Evolutionary conservation across 37 sponge, comb jelly and placozoan genomes (phyloP), one percentile per base, ranked within the genome.

Genomic region (Dysidea cf. avara): DNA sequence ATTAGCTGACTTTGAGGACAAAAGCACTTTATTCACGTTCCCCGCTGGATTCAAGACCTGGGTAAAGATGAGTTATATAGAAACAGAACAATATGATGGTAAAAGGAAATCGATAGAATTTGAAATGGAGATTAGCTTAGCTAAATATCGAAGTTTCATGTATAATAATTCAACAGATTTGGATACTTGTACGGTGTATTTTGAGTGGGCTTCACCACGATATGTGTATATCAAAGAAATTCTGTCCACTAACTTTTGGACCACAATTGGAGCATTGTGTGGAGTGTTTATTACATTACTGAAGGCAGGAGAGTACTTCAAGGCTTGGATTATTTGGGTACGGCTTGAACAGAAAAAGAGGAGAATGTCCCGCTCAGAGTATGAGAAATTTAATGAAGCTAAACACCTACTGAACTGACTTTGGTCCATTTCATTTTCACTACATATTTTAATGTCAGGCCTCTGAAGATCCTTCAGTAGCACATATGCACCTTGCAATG

Each of bases 201-300:
- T 74, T 68, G 76, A 82, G 34, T 82, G 83, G 83, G 67, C 74
- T 24, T 22, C n/a, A n/a, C 21, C 32, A 36, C 55, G 51, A 1
- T 82, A 68, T 58, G 75, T 67, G 34, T 82, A 74, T 52, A 48
- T 74, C 11, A 31, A 14, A 20, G 70, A 74, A 17, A 74, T 82
- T 13, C 20, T 82, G 18, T 82, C 83, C 2, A 82, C 83, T 32
- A 82, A 57, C 3, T 57, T 57, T 3, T 74, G 60, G 61, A 82
- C 56, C 36, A 68, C 83, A 0, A 9, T 82, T 9, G 83, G 83
- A 17, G 53, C 83, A 17, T 39, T 82, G 52, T 71, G 72, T 37
- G 83, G 83, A 11, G 76, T 82, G 48, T 75, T 82, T 22, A 22
- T 82, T n/a, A 74, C 83, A 9, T 63, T 82, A n/a, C 20, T 68